Evolutionary conservation across 2,797 vertebrate species (phyloP), one percentile per base, ranked within the genome.

Genomic region (Sebastes variabilis): DNA sequence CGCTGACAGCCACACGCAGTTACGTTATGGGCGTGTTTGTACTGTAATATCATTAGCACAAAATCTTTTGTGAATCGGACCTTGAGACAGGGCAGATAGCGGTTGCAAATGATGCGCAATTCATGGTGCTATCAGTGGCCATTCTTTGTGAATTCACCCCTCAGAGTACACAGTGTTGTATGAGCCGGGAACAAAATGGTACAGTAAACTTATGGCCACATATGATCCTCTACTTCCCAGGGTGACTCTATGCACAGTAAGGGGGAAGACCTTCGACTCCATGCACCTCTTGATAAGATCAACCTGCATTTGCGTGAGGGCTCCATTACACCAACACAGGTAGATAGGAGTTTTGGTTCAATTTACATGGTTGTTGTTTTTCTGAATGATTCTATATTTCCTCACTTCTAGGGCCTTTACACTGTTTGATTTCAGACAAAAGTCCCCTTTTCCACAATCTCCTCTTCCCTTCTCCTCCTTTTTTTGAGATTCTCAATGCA

Each of bases 241-340:
- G 97, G 97, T 0, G 88, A 95, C 71, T 77, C 87, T 0, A 52
- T 97, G 74, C 92, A 77, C 62, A 97, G 97, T 93, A 93, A 88
- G 0, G 97, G 97, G 6, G 96, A 97, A 82, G 91, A 94, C 61
- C 38, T 96, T 72, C 94, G 69, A 69, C 95, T 98, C 82, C 71
- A 79, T 0, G 97, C 97, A 1, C 95, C 97, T 16, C 89, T 97
- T 24, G 96, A 97, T 52, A 97, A 96, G 92, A 95, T 98, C 92
- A 98, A 97, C 82, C 75, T 98, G 34, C 96, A 98, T 55, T 42
- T 98, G 70, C 93, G 95, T 5, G 97, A 97, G 56, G 97, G 97
- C 54, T 89, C 91, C 1, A 72, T 98, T 66, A 91, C 94, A 65
- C 96, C 97, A 2, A 97, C 96, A 24, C 97, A 98, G 96, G 97